Evolutionary conservation across 2,113 vertebrate species (phyloP).

Genomic region (Noctilio leporinus): DNA sequence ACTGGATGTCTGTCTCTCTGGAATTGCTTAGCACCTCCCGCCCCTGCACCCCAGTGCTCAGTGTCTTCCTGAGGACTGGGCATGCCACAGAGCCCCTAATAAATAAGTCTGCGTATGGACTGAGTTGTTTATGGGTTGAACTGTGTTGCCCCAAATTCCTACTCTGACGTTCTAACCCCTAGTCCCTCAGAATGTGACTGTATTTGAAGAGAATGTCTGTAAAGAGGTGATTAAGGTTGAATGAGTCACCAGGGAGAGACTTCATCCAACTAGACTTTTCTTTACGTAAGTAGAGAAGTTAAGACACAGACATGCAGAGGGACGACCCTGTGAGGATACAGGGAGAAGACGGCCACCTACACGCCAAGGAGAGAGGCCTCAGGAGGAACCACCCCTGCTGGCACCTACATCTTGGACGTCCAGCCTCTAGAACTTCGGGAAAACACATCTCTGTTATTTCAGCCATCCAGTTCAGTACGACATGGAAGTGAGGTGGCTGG

Average conservation of each 20-base stretch:
- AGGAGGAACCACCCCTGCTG: background rate
- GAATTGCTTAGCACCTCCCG: background rate
- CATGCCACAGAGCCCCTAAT: accelerated
- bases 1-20: accelerated
- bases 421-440: background rate
- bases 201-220: background rate
- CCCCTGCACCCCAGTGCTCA: accelerated
- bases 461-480: background rate
- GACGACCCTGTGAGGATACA: background rate
- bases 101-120: background rate
- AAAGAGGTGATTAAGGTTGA: background rate
- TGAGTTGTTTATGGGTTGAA: accelerated
- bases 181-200: background rate
- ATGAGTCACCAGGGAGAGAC: background rate
- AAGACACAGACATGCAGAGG: accelerated
- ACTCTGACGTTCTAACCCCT: background rate
- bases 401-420: background rate
- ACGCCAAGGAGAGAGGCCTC: background rate
- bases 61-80: background rate
- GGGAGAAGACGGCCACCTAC: background rate
- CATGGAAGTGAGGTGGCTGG: accelerated
- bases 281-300: background rate
- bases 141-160: too few relatives aligned
- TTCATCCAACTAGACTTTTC: background rate
- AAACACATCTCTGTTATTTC: background rate